Percentiles rank a stretch among this genome's conserved stretches.
phyloP scores from a whole-genome alignment of 1,140 invertebrate species.

The Trichoplusia ni region DNA sequence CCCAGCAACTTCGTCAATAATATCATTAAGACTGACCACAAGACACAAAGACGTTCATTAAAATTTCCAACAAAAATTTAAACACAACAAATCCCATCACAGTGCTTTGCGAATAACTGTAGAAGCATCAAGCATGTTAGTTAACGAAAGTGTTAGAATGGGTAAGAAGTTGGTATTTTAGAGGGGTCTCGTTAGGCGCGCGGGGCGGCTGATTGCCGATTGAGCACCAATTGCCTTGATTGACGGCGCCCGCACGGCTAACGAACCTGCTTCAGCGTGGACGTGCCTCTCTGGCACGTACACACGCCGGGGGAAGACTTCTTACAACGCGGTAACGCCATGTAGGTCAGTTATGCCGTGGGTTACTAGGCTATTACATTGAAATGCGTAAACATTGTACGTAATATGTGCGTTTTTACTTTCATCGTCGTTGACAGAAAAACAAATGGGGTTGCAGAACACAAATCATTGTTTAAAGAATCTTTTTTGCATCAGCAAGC shows the following conservation, averaged over 20 bases:
- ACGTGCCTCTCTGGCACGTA: slow-evolving; percentile 52
- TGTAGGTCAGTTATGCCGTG: slow-evolving; percentile 19
- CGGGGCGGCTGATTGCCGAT: slow-evolving; percentile 79
- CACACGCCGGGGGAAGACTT: background rate
- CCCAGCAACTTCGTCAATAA: too few species aligned
- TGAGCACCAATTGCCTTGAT: slow-evolving; percentile 82
- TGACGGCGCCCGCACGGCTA: slow-evolving; percentile 75
- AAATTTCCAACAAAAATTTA: background rate
- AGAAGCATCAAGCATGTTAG: slow-evolving; percentile 33
- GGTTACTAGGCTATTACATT: slow-evolving; percentile 9
- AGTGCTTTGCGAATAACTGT: slow-evolving; percentile 46
- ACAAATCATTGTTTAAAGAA: too few species aligned
- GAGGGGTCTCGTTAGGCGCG: slow-evolving; percentile 70
- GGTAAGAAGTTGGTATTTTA: slow-evolving; percentile 73
- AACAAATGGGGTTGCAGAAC: too few species aligned
- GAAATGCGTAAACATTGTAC: too few species aligned
- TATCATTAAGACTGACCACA: too few species aligned
- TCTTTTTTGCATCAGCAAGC: too few species aligned
- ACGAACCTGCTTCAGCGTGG: slow-evolving; percentile 79
- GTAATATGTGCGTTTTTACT: too few species aligned
- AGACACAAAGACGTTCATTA: too few species aligned
- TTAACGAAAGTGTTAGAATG: slow-evolving; percentile 52
- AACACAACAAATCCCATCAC: background rate
- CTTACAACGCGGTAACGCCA: slow-evolving; percentile 13
- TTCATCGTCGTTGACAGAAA: too few species aligned